A percentile compares a stretch with the other conserved stretches of the same genome.
Evolutionary conservation across 2,888 invertebrate species (phyloP).

Genomic region (Apamea anceps): DNA sequence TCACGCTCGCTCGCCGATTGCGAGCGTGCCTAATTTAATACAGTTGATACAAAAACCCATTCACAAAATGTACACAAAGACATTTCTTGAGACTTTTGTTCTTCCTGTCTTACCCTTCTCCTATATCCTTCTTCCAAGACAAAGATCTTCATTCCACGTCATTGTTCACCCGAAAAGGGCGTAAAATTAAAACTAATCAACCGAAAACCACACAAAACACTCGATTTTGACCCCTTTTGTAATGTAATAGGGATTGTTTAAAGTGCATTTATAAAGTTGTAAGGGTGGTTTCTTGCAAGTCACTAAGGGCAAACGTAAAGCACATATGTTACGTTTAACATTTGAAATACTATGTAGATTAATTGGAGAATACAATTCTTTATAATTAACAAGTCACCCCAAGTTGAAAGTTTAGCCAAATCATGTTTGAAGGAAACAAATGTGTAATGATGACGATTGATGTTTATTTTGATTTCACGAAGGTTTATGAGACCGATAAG

Average conservation of each 20-base stretch:
- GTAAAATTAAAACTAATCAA: constrained; percentile 76
- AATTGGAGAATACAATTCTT: constrained; percentile 67
- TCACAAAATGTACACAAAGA: constrained; percentile 5
- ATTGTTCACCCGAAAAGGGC: constrained; percentile 83
- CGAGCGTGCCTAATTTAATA: background rate
- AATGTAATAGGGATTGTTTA: background rate
- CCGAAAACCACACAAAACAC: constrained; percentile 51
- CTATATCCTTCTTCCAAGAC: constrained; percentile 59
- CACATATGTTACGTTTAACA: constrained; percentile 66
- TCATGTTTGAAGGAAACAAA: constrained; percentile 44
- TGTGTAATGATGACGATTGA: constrained; percentile 16
- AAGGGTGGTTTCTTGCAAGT: constrained; percentile 71
- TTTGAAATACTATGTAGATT: constrained; percentile 52
- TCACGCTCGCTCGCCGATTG: background rate
- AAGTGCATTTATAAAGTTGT: constrained; percentile 25
- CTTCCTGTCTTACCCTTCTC: constrained; percentile 51
- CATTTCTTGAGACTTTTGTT: constrained; percentile 40
- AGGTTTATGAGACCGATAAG: background rate
- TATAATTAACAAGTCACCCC: constrained; percentile 57
- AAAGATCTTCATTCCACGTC: constrained; percentile 80
- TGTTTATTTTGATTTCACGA: constrained; percentile 34
- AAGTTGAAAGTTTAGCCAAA: constrained; percentile 37
- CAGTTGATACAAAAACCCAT: constrained; percentile 2
- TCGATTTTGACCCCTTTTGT: constrained; percentile 24
- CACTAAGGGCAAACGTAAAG: constrained; percentile 76